Conservation (phyloP, 2,888 invertebrate species). For the Deilephila porcellus region DNA sequence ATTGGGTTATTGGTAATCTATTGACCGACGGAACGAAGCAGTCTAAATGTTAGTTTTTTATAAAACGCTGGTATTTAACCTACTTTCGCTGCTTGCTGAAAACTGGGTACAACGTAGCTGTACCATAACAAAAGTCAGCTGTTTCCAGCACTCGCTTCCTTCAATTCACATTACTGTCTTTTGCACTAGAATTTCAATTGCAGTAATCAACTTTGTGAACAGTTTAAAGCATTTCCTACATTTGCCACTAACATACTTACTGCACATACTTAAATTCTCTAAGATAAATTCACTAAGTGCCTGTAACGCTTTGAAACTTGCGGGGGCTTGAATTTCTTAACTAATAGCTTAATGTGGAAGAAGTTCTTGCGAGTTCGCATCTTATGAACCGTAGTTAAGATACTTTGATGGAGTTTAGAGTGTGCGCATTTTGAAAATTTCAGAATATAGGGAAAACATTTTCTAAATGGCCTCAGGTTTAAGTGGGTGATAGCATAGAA, state of each 20-base stretch:
- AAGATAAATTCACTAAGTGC: conserved; percentile 62
- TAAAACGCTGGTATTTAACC: too few relatives aligned
- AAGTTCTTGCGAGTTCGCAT: conserved; percentile 53
- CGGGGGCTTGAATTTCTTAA: conserved; percentile 63
- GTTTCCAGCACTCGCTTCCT: neutral
- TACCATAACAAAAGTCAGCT: too few relatives aligned
- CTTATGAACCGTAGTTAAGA: conserved; percentile 42
- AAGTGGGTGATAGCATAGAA: neutral
- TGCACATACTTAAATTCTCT: conserved; percentile 29
- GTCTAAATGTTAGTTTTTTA: too few relatives aligned
- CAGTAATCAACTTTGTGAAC: conserved; percentile 4
- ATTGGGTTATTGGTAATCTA: too few relatives aligned
- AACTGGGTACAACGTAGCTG: too few relatives aligned
- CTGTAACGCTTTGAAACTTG: conserved; percentile 53
- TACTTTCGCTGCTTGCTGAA: too few relatives aligned
- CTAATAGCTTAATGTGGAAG: conserved; percentile 66
- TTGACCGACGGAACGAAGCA: too few relatives aligned
- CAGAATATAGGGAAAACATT: neutral
- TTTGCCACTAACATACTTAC: conserved; percentile 23
- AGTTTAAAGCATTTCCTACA: conserved; percentile 10
- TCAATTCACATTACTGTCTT: neutral
- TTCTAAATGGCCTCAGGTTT: neutral
- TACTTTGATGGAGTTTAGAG: conserved; percentile 39
- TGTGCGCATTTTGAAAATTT: conserved; percentile 10
- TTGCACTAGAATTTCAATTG: neutral